phyloP scores from a whole-genome alignment of 2,888 invertebrate genomes.

The Mesoligia furuncula region DNA sequence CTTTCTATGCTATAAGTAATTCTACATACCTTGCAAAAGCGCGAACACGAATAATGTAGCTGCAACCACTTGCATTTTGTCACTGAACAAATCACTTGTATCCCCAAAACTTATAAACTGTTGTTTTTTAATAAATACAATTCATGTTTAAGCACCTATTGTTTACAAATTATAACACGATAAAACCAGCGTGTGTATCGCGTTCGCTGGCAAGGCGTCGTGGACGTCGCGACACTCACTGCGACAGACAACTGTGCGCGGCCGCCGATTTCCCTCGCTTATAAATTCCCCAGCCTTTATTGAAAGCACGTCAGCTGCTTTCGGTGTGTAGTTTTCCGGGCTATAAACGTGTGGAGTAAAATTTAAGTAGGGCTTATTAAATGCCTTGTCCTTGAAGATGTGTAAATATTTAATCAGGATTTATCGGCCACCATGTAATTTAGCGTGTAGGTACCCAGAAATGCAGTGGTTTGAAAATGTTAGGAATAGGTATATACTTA shows the following conservation, averaged over 20 bases:
- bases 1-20: neutral
- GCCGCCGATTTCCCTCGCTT: slow-evolving; percentile 80
- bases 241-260: slow-evolving; percentile 79
- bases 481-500: slow-evolving; percentile 13
- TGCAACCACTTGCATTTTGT: slow-evolving; percentile 67
- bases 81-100: slow-evolving; percentile 53
- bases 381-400: slow-evolving; percentile 46
- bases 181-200: slow-evolving; percentile 33
- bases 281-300: slow-evolving; percentile 80
- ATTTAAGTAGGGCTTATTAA: slow-evolving; percentile 37
- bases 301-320: slow-evolving; percentile 83
- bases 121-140: slow-evolving; percentile 24
- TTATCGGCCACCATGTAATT: slow-evolving; percentile 30
- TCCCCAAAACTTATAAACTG: slow-evolving; percentile 24
- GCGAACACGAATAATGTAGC: slow-evolving; percentile 73
- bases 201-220: slow-evolving; percentile 47
- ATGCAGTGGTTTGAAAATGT: slow-evolving; percentile 34
- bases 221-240: slow-evolving; percentile 67
- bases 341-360: slow-evolving; percentile 57
- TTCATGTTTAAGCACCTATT: slow-evolving; percentile 50
- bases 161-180: slow-evolving; percentile 64
- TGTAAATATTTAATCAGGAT: slow-evolving; percentile 48
- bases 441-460: slow-evolving; percentile 39
- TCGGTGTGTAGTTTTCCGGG: slow-evolving; percentile 79
- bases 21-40: slow-evolving; percentile 81